phyloP scores from a whole-genome alignment of 2,888 invertebrate species.

The Acrobasis consociella region DNA sequence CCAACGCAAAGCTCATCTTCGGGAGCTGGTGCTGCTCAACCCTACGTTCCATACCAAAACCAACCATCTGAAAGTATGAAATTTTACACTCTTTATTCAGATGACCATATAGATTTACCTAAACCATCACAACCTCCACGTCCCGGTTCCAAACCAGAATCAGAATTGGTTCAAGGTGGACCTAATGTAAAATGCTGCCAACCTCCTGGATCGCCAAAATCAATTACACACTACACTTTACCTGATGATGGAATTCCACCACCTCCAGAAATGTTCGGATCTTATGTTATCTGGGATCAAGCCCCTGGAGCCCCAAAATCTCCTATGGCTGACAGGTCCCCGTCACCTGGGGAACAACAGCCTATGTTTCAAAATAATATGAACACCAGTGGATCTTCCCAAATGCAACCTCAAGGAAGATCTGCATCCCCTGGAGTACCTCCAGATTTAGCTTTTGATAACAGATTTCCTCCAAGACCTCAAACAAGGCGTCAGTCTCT shows the following conservation, averaged over 20 bases:
- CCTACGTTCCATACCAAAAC: background rate
- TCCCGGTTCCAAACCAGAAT: background rate
- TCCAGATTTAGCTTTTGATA: background rate
- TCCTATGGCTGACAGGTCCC: too few species aligned
- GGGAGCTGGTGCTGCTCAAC: background rate
- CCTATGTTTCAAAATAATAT: background rate
- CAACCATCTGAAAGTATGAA: background rate
- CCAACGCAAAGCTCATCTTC: background rate
- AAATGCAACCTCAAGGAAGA: background rate
- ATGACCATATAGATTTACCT: background rate
- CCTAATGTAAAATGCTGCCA: too few species aligned
- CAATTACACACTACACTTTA: background rate
- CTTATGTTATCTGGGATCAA: background rate
- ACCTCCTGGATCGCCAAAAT: too few species aligned
- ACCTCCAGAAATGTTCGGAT: background rate
- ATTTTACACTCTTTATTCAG: constrained; percentile 5
- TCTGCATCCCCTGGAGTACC: background rate
- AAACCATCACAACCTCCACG: background rate
- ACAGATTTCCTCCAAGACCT: background rate
- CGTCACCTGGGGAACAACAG: background rate
- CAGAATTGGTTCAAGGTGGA: background rate
- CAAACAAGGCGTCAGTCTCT: constrained; percentile 8
- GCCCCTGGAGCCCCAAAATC: background rate
- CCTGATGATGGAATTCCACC: background rate
- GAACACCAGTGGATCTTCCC: too few species aligned